These are phyloP conservation scores for Mormyrus lacerda DNA, from an alignment of 2,113 vertebrate genomes.

Conservation along the genomic window DNA sequence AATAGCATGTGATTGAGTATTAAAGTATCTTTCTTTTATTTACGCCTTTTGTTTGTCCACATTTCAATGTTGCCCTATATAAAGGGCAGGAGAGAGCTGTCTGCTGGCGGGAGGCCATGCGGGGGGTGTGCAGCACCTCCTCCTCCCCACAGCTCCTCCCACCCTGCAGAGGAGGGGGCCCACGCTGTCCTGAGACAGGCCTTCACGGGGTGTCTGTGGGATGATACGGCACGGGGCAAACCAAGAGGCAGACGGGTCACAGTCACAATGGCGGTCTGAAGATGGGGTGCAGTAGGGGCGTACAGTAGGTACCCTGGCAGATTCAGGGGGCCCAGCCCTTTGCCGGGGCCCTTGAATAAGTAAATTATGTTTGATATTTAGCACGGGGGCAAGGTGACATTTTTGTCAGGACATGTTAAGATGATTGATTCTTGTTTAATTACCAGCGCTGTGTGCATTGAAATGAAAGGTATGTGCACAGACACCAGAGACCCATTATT, in stretches of 20 bases:
- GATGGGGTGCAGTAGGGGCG: not conserved
- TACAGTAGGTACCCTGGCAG: not conserved
- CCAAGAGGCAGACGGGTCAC: not conserved
- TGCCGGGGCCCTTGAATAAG: not conserved
- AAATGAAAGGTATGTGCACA: not conserved
- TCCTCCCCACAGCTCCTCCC: not conserved
- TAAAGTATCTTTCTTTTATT: not conserved
- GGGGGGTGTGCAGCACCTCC: not conserved
- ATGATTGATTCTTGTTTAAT: constrained; percentile 1
- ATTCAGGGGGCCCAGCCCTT: not conserved
- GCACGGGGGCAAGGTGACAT: not conserved
- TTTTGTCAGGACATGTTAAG: not conserved
- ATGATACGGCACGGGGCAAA: not conserved
- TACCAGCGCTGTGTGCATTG: not conserved
- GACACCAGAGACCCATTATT: not conserved
- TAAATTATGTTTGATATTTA: not conserved
- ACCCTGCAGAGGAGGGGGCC: not conserved
- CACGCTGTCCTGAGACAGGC: not conserved
- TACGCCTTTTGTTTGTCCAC: not conserved
- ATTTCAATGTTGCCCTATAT: not conserved
- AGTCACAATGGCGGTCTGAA: not conserved
- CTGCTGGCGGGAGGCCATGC: not conserved
- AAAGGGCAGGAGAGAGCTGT: not conserved
- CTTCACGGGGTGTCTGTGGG: not conserved
- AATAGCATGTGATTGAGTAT: not conserved